Conservation (phyloP, 2,888 invertebrate species). For the Itoplectis maculator region DNA sequence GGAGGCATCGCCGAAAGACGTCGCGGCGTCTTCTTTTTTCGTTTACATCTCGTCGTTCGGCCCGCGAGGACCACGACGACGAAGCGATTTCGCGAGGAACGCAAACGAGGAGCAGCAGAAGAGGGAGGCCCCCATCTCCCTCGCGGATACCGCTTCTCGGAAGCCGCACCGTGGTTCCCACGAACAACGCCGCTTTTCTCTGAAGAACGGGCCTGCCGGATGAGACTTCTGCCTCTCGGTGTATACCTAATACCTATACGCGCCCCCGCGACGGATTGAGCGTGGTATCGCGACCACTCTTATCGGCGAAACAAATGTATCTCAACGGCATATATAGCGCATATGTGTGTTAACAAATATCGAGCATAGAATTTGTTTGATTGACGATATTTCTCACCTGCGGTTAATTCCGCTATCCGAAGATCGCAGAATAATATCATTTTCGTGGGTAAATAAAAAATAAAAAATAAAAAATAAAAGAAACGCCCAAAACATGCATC, state of each 20-base stretch:
- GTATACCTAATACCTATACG: slow-evolving; percentile 26
- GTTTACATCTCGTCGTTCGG: slow-evolving; percentile 31
- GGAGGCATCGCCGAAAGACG: slow-evolving; percentile 53
- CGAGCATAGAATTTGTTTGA: neutral
- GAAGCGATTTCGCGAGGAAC: slow-evolving; percentile 44
- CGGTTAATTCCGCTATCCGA: too few species aligned
- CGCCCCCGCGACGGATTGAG: neutral
- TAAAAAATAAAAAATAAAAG: too few species aligned
- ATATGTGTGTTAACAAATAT: neutral
- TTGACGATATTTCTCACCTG: too few species aligned
- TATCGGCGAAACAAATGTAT: neutral
- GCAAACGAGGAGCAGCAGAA: slow-evolving; percentile 50
- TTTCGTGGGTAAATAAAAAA: too few species aligned
- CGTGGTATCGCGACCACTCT: neutral
- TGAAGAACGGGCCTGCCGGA: slow-evolving; percentile 71
- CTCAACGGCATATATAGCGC: slow-evolving; percentile 1
- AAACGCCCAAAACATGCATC: too few species aligned
- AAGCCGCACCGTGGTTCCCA: slow-evolving; percentile 80
- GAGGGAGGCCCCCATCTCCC: slow-evolving; percentile 71
- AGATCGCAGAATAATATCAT: too few species aligned
- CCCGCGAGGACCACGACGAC: slow-evolving; percentile 41
- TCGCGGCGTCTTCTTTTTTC: slow-evolving; percentile 13
- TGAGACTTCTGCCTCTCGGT: slow-evolving; percentile 54
- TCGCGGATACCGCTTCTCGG: slow-evolving; percentile 75
- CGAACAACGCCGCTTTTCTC: slow-evolving; percentile 81